Evolutionary conservation across 2,797 vertebrate species (phyloP), one percentile per base, ranked within the genome.

Genomic region (Parauchenoglanis punctatus): DNA sequence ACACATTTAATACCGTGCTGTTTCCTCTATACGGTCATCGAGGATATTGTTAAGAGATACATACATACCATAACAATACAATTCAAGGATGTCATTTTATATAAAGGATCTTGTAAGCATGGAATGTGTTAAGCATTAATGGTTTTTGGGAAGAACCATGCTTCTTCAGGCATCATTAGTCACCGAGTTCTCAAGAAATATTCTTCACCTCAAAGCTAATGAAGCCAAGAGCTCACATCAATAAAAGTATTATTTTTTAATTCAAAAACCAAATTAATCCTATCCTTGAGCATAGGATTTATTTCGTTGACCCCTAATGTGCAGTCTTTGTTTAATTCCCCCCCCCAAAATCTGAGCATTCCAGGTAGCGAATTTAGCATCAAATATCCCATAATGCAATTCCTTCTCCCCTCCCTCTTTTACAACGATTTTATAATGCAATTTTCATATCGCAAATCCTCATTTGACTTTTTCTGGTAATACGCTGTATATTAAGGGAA

Each of bases 371-470:
- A 68, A 67, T 52, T 81, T 17, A 68, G 76, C 89, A 90, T 90
- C 81, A 86, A 89, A 85, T 80, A 52, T 7, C 52, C 0, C 81
- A 88, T 70, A 82, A 88, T 90, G 86, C 88, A 90, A 91, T 91
- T 90, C 89, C 83, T 86, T 78, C 63, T 78, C 87, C 88, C 18
- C 75, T 77, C 83, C 59, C 7, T 17, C 78, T 83, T 86, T 77
- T n/a, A 40, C 40, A 1, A 23, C 2, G 0, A 35, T 89, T 93
- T 88, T 87, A 84, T 85, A 91, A 87, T 84, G 70, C 77, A 77
- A 78, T 89, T 90, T 89, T 88, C 91, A 77, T 67, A 91, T 91
- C 89, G 63, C 84, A 91, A 90, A 90, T 90, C 88, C 83, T 85
- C 58, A 40, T 35, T 91, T 89, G 61, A 90, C 87, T 90, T 87